These are phyloP conservation scores for Stratiomys singularior DNA, from an alignment of 2,888 invertebrate genomes.

Conservation along the genomic window DNA sequence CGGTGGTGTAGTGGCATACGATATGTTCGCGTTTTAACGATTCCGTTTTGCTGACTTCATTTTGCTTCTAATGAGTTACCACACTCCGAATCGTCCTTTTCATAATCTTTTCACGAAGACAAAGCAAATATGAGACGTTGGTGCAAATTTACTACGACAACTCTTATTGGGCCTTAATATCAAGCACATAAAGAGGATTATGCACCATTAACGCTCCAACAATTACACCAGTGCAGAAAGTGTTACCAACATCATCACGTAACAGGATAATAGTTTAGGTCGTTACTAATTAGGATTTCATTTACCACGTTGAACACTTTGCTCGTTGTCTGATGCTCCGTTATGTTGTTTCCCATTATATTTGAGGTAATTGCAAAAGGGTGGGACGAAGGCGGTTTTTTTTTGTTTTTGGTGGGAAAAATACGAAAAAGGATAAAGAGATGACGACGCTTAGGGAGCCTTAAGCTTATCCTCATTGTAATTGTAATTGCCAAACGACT, in stretches of 20 bases:
- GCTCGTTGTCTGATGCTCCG: neutral
- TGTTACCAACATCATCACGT: constrained; percentile 39
- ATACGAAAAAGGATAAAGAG: neutral
- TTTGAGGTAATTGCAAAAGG: constrained; percentile 31
- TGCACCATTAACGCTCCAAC: constrained; percentile 33
- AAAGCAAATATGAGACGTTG: neutral
- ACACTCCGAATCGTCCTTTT: too few relatives aligned
- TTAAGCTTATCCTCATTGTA: neutral
- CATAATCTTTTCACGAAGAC: neutral
- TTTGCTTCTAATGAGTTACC: neutral
- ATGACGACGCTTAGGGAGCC: neutral
- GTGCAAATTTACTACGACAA: neutral
- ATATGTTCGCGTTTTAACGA: neutral
- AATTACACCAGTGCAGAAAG: constrained; percentile 12
- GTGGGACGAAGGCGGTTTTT: neutral
- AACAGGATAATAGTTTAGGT: constrained; percentile 43
- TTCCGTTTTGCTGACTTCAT: neutral
- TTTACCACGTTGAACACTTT: constrained; percentile 29
- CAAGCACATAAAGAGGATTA: constrained; percentile 18
- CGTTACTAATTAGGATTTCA: constrained; percentile 45
- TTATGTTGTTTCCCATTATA: constrained; percentile 12
- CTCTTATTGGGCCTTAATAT: neutral
- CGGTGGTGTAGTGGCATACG: too few relatives aligned
- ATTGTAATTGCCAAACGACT: constrained; percentile 41
- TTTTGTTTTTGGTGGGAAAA: neutral